phyloP scores from a whole-genome alignment of 2,797 vertebrate species.

The Poecile montanus region DNA sequence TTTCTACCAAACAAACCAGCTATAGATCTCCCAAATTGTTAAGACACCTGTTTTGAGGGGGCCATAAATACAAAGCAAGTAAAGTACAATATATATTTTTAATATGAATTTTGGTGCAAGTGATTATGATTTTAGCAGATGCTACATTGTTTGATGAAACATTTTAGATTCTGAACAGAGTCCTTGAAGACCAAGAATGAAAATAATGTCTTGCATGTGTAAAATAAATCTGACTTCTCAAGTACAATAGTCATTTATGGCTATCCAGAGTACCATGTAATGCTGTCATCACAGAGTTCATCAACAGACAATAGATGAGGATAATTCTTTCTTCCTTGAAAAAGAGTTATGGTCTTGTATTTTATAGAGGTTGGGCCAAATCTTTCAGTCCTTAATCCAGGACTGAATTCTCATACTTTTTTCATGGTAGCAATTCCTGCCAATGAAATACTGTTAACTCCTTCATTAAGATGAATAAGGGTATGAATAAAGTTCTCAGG shows the following conservation, averaged over 20 bases:
- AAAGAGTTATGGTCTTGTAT: slow-evolving; percentile 35
- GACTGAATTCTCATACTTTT: background rate
- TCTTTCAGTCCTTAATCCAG: background rate
- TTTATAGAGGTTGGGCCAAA: slow-evolving; percentile 24
- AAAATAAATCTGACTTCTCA: slow-evolving; percentile 68
- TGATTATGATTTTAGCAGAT: slow-evolving; percentile 59
- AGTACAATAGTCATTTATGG: slow-evolving; percentile 56
- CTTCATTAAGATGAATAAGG: background rate
- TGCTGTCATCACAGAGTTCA: slow-evolving; percentile 46
- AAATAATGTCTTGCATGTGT: slow-evolving; percentile 57
- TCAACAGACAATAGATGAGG: slow-evolving; percentile 40
- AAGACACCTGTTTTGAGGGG: background rate
- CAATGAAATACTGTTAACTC: background rate
- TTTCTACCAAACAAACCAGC: background rate
- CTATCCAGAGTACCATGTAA: slow-evolving; percentile 48
- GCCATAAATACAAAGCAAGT: slow-evolving; percentile 33
- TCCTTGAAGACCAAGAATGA: slow-evolving; percentile 54
- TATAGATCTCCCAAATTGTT: slow-evolving; percentile 5
- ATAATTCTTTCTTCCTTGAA: slow-evolving; percentile 24
- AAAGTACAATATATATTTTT: background rate
- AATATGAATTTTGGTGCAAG: slow-evolving; percentile 12
- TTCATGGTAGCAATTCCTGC: background rate
- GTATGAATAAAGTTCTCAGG: background rate
- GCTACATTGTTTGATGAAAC: slow-evolving; percentile 44
- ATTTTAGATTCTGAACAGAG: slow-evolving; percentile 48